phyloP scores from a whole-genome alignment of 2,113 vertebrate genomes.

The Platysternon megacephalum region DNA sequence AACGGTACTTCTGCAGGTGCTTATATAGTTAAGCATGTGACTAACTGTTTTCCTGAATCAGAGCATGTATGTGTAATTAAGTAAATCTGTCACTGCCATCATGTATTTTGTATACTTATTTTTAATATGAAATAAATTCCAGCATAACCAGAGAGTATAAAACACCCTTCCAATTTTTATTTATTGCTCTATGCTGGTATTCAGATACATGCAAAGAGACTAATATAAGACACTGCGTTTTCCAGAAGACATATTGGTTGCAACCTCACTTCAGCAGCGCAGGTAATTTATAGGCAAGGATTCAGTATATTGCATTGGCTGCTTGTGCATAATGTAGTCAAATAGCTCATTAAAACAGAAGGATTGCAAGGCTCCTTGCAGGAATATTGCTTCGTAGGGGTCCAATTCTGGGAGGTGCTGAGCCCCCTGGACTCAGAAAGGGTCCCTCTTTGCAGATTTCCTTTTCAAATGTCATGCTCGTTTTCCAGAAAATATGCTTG shows the following conservation, averaged over 20 bases:
- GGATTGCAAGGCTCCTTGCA: background rate
- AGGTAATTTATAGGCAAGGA: conserved; percentile 8
- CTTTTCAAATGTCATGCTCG: background rate
- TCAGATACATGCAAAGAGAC: conserved; percentile 10
- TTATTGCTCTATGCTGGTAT: conserved; percentile 29
- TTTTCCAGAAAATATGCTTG: background rate
- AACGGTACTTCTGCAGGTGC: conserved; percentile 56
- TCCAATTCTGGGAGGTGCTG: background rate
- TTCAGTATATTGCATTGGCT: conserved; percentile 17
- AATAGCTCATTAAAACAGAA: background rate
- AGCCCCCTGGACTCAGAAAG: background rate
- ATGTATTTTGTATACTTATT: conserved; percentile 69
- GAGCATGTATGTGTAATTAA: background rate
- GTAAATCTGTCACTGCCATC: background rate
- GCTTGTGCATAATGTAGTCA: conserved; percentile 8
- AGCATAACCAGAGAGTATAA: conserved; percentile 37
- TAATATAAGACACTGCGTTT: conserved; percentile 46
- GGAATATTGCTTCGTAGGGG: background rate
- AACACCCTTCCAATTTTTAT: conserved; percentile 65
- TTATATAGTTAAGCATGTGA: conserved; percentile 58
- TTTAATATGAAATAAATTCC: conserved; percentile 58
- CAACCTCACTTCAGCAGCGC: conserved; percentile 10
- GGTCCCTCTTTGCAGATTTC: background rate
- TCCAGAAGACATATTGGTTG: conserved; percentile 41
- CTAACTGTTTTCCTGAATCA: conserved; percentile 62